Evolutionary conservation across 1,140 invertebrate species (phyloP).

Genomic region (Drosophila gunungcola): DNA sequence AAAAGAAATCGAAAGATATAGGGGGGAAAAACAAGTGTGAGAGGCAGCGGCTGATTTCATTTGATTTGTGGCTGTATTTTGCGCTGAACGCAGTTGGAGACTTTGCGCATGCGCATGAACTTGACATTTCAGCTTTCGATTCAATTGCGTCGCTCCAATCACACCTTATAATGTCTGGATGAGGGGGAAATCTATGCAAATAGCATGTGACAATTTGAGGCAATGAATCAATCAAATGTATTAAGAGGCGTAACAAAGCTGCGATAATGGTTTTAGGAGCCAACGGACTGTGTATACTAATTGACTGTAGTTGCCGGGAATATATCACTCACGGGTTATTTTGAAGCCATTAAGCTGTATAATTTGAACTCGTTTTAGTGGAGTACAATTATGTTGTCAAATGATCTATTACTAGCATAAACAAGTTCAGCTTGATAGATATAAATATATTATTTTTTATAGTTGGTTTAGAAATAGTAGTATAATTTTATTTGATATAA

Average conservation of each 20-base stretch:
- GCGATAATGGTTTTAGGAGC: conserved; percentile 27
- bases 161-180: conserved; percentile 3
- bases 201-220: conserved; percentile 23
- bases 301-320: conserved; percentile 5
- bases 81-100: conserved; percentile 39
- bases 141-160: conserved; percentile 42
- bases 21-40: conserved; percentile 12
- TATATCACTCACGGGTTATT: conserved; percentile 2
- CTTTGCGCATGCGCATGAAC: conserved; percentile 66
- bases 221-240: conserved; percentile 54
- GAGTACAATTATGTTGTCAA: conserved; percentile 22
- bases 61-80: conserved; percentile 40
- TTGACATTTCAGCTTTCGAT: conserved; percentile 62
- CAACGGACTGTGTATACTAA: conserved; percentile 32
- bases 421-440: conserved; percentile 12
- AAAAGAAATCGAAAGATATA: conserved; percentile 3
- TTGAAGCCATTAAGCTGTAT: background rate
- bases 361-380: conserved; percentile 27
- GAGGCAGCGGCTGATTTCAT: conserved; percentile 1
- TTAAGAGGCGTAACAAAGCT: conserved; percentile 30
- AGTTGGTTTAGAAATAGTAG: too few species aligned
- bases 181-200: background rate
- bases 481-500: too few species aligned
- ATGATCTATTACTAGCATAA: conserved; percentile 19
- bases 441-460: background rate